Conservation (phyloP, 1,140 invertebrate species). For the Tribolium madens region DNA sequence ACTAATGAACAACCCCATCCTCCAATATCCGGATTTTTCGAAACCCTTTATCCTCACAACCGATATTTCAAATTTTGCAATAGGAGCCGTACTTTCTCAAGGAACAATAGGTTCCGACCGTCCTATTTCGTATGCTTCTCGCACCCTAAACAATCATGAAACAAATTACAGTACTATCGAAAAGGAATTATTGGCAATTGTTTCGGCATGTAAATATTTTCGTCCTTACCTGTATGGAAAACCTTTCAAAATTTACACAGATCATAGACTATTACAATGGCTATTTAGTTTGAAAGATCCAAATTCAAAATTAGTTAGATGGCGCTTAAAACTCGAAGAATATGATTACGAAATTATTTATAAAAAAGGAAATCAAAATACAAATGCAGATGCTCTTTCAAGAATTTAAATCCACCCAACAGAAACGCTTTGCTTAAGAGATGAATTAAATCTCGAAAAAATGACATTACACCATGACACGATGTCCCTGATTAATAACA, state of each 20-base stretch:
- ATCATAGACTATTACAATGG: slow-evolving; percentile 67
- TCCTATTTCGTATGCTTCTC: too few species aligned
- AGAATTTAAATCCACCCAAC: too few species aligned
- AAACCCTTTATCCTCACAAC: slow-evolving; percentile 61
- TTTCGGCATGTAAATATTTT: slow-evolving; percentile 66
- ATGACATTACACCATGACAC: too few species aligned
- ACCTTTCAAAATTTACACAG: slow-evolving; percentile 64
- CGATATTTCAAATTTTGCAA: slow-evolving; percentile 62
- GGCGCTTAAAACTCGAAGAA: slow-evolving; percentile 65
- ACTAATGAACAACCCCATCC: slow-evolving; percentile 63
- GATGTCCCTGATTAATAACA: too few species aligned
- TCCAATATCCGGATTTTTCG: slow-evolving; percentile 62
- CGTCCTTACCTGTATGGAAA: slow-evolving; percentile 64
- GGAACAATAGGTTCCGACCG: slow-evolving; percentile 51
- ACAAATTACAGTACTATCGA: slow-evolving; percentile 62
- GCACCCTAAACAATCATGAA: slow-evolving; percentile 53
- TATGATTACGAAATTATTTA: slow-evolving; percentile 67
- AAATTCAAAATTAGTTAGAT: slow-evolving; percentile 65
- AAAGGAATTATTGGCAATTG: slow-evolving; percentile 69
- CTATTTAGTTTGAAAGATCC: slow-evolving; percentile 65
- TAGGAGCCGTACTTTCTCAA: slow-evolving; percentile 61
- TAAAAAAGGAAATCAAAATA: slow-evolving; percentile 64
- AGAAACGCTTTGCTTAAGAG: too few species aligned
- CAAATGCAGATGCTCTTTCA: slow-evolving; percentile 62
- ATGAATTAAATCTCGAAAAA: too few species aligned